Evolutionary conservation across 1,140 invertebrate genomes (phyloP).

Genomic region (Papilio machaon): DNA sequence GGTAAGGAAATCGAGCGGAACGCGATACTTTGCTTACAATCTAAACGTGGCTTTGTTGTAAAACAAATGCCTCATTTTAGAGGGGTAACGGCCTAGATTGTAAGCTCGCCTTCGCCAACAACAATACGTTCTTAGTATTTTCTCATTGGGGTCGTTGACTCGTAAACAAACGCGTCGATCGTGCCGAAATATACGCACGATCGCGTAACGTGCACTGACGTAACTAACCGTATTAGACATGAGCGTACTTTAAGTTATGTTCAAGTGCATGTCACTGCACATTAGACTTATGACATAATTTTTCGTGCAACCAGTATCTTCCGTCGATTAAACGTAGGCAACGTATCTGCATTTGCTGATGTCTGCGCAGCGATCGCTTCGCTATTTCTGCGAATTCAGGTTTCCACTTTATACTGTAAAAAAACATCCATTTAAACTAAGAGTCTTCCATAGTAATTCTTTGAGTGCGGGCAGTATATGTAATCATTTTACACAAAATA

Average conservation of each 20-base stretch:
- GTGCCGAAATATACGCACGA: slow-evolving; percentile 45
- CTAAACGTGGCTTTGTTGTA: slow-evolving; percentile 63
- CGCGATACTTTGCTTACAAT: slow-evolving; percentile 43
- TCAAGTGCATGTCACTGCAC: not conserved
- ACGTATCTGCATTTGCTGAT: no score
- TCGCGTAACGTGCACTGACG: slow-evolving; percentile 46
- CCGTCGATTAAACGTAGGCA: no score
- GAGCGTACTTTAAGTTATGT: not conserved
- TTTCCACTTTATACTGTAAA: no score
- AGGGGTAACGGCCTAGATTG: slow-evolving; percentile 75
- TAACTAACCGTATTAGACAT: slow-evolving; percentile 25
- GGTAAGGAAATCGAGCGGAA: slow-evolving; percentile 49
- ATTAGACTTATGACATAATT: not conserved
- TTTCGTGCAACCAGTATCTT: not conserved
- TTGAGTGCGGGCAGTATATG: no score
- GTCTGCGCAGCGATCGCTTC: no score
- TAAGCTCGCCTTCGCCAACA: slow-evolving; percentile 64
- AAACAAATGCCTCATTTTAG: slow-evolving; percentile 73
- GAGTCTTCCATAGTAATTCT: not conserved
- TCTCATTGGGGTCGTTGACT: slow-evolving; percentile 66
- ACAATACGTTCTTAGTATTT: slow-evolving; percentile 75
- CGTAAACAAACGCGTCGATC: slow-evolving; percentile 63
- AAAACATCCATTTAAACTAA: not conserved
- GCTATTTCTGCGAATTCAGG: no score
- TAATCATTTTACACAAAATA: not conserved